Evolutionary conservation across 1,140 invertebrate species (phyloP).

Genomic region (Aleiodes sp.): DNA sequence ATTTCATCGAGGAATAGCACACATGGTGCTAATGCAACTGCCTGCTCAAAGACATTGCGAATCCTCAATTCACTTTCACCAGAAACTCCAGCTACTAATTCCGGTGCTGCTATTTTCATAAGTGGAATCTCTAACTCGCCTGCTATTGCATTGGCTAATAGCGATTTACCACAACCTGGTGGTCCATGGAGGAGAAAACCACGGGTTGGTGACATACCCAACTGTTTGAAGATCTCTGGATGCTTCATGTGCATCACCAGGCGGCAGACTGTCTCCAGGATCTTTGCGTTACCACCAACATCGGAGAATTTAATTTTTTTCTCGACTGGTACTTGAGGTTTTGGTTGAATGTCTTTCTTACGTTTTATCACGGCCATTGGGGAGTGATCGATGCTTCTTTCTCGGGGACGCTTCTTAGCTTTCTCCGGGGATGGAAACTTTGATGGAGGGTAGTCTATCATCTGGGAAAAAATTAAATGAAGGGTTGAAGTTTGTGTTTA

Average conservation of each 20-base stretch:
- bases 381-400: conserved; percentile 58
- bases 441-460: no score
- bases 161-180: conserved; percentile 92
- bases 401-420: conserved; percentile 58
- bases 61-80: conserved; percentile 96
- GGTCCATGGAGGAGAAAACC: conserved; percentile 92
- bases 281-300: conserved; percentile 78
- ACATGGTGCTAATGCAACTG: conserved; percentile 78
- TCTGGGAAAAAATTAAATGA: no score
- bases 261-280: conserved; percentile 81
- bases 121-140: conserved; percentile 82
- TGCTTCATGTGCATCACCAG: conserved; percentile 85
- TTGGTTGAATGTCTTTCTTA: conserved; percentile 43
- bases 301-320: conserved; percentile 75
- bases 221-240: conserved; percentile 80
- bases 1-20: conserved; percentile 96
- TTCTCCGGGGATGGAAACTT: conserved; percentile 27
- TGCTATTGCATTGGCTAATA: conserved; percentile 91
- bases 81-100: conserved; percentile 93
- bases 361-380: conserved; percentile 42
- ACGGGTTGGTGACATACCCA: conserved; percentile 83
- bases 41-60: conserved; percentile 89
- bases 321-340: conserved; percentile 38
- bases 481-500: no score
- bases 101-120: conserved; percentile 87